Base-by-base conservation (phyloP, 23 tunicate genomes). In the Oikopleura dioica region DNA sequence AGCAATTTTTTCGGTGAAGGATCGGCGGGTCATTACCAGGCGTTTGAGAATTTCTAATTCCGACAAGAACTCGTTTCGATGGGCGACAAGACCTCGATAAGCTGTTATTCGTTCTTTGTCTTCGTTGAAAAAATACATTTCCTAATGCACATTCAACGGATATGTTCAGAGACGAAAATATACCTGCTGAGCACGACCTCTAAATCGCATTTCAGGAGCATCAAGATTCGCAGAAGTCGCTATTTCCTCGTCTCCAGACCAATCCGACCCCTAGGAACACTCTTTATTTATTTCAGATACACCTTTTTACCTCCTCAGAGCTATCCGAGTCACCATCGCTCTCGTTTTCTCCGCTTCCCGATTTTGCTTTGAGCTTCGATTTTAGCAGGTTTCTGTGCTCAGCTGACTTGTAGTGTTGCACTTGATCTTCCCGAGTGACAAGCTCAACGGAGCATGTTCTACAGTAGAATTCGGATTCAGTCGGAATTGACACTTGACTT, bases 171-270 rank as follows among this genome's bases (percentile, higher is more conserved):
- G n/a, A n/a, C n/a, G n/a, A n/a, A n/a, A n/a, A n/a, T n/a, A n/a
- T n/a, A n/a, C n/a, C 26, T 23, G 29, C 33, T 31, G 72, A 24
- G 72, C 30, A 21, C 72, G 72, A 28, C 72, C 72, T 63, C 33
- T 24, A 23, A 23, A 63, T 31, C 5, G 4, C 26, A 12, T 31
- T 63, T 63, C 33, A 2, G 29, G 4, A 2, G 29, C 30, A 31
- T 63, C 72, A 21, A 63, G 33, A 63, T 63, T 63, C 5, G 72
- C 72, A 28, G 72, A 63, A 21, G 72, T 63, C 26, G 72, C 72
- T 2, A 63, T 63, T 9, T 44, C 21, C 26, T 63, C 72, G 33
- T 63, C 72, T 2, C 72, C 72, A 24, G 72, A 63, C 72, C 72
- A 63, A 63, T 63, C 72, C 2, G 72, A 63, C 2, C 5, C 29